Evolutionary conservation across 2,888 invertebrate genomes (phyloP).

Genomic region (Dryadula phaetusa): DNA sequence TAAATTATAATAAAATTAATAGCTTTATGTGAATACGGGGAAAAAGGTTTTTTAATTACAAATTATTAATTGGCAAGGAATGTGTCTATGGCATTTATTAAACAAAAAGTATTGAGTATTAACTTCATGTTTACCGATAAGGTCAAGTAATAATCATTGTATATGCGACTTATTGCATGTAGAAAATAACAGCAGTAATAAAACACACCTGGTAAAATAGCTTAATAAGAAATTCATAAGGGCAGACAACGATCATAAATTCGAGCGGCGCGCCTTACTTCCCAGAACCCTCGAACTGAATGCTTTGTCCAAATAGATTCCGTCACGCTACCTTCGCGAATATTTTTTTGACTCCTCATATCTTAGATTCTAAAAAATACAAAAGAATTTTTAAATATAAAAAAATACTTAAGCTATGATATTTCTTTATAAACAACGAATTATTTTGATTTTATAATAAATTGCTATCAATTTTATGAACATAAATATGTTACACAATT

Average conservation of each 20-base stretch:
- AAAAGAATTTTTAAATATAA: background rate
- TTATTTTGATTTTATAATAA: background rate
- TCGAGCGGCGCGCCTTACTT: slow-evolving; percentile 32
- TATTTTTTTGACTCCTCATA: slow-evolving; percentile 20
- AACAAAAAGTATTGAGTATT: background rate
- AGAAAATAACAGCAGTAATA: background rate
- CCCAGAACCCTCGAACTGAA: slow-evolving; percentile 34
- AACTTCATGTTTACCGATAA: background rate
- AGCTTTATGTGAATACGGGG: background rate
- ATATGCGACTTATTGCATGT: background rate
- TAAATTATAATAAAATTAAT: slow-evolving; percentile 20
- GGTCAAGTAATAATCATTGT: background rate
- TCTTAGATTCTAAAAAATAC: background rate
- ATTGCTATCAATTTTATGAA: too few species aligned
- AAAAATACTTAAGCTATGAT: background rate
- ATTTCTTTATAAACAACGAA: background rate
- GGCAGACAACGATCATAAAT: slow-evolving; percentile 35
- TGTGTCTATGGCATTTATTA: background rate
- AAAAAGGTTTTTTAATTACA: slow-evolving; percentile 8
- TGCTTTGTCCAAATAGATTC: slow-evolving; percentile 33
- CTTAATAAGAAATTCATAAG: slow-evolving; percentile 35
- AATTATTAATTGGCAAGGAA: slow-evolving; percentile 14
- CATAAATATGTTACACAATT: too few species aligned
- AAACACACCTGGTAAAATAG: slow-evolving; percentile 3
- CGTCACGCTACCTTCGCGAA: slow-evolving; percentile 32